A percentile compares a stretch with the other conserved stretches of the same genome.
Evolutionary conservation across 2,797 vertebrate genomes (phyloP).

Genomic region (Muscicapa comitata): DNA sequence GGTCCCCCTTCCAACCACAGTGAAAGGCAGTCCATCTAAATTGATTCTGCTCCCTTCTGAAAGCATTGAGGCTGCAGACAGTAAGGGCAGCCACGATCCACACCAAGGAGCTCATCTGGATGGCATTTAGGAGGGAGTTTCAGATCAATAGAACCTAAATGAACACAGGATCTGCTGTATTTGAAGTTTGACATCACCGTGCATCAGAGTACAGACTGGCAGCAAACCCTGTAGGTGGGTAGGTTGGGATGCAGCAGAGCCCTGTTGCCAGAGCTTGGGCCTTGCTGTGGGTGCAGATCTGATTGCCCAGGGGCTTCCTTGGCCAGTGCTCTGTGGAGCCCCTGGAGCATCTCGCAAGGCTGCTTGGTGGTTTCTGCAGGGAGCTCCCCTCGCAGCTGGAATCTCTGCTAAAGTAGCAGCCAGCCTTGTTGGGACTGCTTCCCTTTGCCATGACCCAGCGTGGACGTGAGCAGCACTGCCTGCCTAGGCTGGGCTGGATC

Average conservation of each 20-base stretch:
- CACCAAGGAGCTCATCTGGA: background rate
- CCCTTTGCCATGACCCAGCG: accelerated
- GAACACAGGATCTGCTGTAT: background rate
- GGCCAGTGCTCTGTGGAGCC: accelerated
- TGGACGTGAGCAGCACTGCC: accelerated
- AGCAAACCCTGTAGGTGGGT: accelerated
- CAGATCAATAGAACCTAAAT: background rate
- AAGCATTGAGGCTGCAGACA: background rate
- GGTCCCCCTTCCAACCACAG: background rate
- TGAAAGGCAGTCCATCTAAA: background rate
- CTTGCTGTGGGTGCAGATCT: background rate
- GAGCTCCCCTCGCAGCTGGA: background rate
- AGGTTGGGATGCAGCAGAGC: background rate
- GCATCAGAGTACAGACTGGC: background rate
- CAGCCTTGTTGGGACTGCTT: accelerated
- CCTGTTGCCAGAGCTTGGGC: background rate
- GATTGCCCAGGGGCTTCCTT: background rate
- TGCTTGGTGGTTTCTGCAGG: background rate
- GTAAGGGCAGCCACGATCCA: background rate
- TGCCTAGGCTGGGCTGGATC: background rate
- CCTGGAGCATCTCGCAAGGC: background rate
- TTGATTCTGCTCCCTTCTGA: background rate
- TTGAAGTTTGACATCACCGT: background rate
- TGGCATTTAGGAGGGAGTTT: background rate
- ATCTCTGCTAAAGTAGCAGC: background rate